Conservation (phyloP, 2,113 vertebrate species). For the Felis catus region F.catus_Fca126_mat1.0 CM031417.1:64971001-64971500, state of each 20-base stretch:
- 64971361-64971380: not conserved
- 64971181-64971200: not conserved
- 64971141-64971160: not conserved
- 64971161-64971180: not conserved
- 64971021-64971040: not conserved
- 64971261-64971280: not conserved
- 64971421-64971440: not conserved
- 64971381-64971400: not conserved
- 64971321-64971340: not conserved
- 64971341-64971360: not conserved
- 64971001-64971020: not conserved
- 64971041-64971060: not conserved
- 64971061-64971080: not conserved
- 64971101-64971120: not conserved
- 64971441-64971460: too few species aligned
- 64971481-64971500: too few species aligned
- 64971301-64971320: not conserved
- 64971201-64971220: not conserved
- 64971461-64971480: too few species aligned
- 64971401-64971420: not conserved
- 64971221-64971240: not conserved
- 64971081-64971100: conserved; percentile 12
- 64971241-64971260: conserved; percentile 1
- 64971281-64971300: not conserved
- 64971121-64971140: not conserved